Evolutionary conservation across 2,888 invertebrate genomes (phyloP).

Genomic region (Eudemis profundana): DNA sequence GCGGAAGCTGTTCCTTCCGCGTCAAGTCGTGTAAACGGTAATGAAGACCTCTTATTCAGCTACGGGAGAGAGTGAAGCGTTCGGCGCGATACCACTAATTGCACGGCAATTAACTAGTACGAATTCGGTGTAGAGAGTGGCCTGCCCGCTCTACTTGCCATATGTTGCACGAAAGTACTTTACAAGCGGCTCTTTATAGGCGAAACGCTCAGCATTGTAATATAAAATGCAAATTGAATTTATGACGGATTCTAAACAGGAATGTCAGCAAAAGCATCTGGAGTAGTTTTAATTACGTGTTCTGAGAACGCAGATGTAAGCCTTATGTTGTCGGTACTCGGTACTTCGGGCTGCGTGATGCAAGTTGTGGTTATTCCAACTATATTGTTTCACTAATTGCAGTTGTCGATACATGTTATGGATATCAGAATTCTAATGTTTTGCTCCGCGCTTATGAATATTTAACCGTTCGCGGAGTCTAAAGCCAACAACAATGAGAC

Average conservation of each 20-base stretch:
- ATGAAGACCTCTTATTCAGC: constrained; percentile 49
- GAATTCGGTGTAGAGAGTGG: constrained; percentile 81
- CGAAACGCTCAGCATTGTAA: constrained; percentile 58
- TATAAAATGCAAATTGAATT: constrained; percentile 49
- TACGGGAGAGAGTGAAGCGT: constrained; percentile 73
- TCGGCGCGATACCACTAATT: constrained; percentile 71
- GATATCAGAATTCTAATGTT: constrained; percentile 35
- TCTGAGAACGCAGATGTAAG: neutral
- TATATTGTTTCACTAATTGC: constrained; percentile 23
- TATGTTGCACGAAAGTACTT: constrained; percentile 81
- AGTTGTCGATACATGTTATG: constrained; percentile 23
- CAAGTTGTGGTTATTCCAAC: constrained; percentile 21
- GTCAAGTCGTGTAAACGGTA: constrained; percentile 31
- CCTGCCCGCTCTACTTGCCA: constrained; percentile 82
- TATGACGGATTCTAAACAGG: constrained; percentile 46
- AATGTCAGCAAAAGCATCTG: constrained; percentile 26
- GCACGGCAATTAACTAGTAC: constrained; percentile 76
- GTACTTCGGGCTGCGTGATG: constrained; percentile 11
- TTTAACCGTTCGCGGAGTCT: constrained; percentile 27
- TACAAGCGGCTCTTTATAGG: constrained; percentile 67
- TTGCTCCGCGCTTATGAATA: constrained; percentile 34
- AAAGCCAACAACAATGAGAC: constrained; percentile 28
- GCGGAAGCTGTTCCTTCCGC: constrained; percentile 33
- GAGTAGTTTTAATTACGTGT: neutral
- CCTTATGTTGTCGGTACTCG: neutral